Evolutionary conservation across 2,113 vertebrate species (phyloP), one percentile per base, ranked within the genome.

Genomic region (Empidonax traillii): DNA sequence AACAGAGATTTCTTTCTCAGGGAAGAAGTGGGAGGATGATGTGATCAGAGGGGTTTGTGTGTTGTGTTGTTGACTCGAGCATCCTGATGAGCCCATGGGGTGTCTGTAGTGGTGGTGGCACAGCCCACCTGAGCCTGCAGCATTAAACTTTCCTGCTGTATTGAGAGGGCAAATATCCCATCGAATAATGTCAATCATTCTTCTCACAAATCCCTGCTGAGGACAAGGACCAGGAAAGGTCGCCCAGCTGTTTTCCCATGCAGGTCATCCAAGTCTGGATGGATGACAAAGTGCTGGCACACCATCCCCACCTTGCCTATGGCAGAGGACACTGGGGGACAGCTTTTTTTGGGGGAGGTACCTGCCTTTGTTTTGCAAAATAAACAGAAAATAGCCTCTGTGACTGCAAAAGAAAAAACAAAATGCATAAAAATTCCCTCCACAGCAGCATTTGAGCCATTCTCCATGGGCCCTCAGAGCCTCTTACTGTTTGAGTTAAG

Each of bases 401-500:
- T 46, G 87, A 69, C 69, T 86, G 33, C 43, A 58, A 68, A 52
- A 79, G 66, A 14, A 75, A 77, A 85, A 88, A 22, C 55, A 76
- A 83, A 87, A 62, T 0, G 35, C 71, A 37, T 33, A 8, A 77
- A 78, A 87, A 71, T 61, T 56, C 87, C 81, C 75, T 75, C 62
- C 59, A 1, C 59, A 35, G 93, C 95, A 90, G 77, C 76, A 7
- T 95, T 90, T 77, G 81, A 81, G 79, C 87, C 53, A 0, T 81
- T 96, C 95, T 96, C 74, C 87, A 41, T 8, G 33, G 46, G 79
- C 87, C 96, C 96, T 96, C 0, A 1, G 95, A 94, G 97, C 37
- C 97, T 97, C 95, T 97, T 98, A 97, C 46, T 49, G 82, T 97
- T 97, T 98, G 97, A 98, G 95, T 98, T 98, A 98, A 97, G 97